Evolutionary conservation across 2,113 vertebrate species (phyloP).

Genomic region (Rhodinocichla rosea): DNA sequence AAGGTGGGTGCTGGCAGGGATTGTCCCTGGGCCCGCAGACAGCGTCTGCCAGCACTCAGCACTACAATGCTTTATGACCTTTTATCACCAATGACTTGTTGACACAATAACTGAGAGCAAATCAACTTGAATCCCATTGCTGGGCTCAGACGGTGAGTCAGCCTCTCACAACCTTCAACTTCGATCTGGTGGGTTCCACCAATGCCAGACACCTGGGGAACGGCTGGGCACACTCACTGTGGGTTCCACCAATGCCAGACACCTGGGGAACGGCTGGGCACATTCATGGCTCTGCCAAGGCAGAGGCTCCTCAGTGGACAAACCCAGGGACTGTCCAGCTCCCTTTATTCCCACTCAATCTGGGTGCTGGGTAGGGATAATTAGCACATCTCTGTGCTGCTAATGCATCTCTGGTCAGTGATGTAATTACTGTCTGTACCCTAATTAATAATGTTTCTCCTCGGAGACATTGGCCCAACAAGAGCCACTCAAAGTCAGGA

Average conservation of each 20-base stretch:
- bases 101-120: constrained; percentile 43
- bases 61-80: constrained; percentile 48
- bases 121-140: constrained; percentile 50
- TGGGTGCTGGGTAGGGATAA: background rate
- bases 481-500: background rate
- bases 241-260: background rate
- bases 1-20: background rate
- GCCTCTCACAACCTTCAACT: background rate
- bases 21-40: background rate
- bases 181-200: background rate
- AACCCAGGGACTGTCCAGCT: background rate
- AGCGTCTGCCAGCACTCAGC: background rate
- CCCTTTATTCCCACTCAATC: background rate
- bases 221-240: too few species aligned
- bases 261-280: fast-evolving
- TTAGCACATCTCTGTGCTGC: background rate
- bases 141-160: constrained; percentile 36
- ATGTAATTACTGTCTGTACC: background rate
- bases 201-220: too few species aligned
- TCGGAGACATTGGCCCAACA: background rate
- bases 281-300: background rate
- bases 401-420: background rate
- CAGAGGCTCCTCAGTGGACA: background rate
- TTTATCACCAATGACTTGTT: constrained; percentile 57
- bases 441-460: background rate